Evolutionary conservation across 2,113 vertebrate genomes (phyloP).

Genomic region (Pachypanchax playfairii): DNA sequence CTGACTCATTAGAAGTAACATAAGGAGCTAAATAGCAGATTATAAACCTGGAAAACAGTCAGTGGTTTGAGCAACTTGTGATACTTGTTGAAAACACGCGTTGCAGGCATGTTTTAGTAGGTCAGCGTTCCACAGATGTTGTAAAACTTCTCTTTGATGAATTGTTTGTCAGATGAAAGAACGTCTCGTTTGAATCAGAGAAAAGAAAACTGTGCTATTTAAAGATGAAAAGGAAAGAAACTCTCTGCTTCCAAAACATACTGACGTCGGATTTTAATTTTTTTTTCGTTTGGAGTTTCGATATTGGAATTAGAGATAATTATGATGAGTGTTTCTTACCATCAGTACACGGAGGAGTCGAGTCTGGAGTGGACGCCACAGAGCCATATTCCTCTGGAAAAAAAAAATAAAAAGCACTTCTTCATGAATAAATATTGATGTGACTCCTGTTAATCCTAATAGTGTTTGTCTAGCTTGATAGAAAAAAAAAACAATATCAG

Average conservation of each 20-base stretch:
- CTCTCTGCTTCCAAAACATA: constrained; percentile 4
- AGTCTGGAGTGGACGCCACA: constrained; percentile 83
- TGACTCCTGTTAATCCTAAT: neutral
- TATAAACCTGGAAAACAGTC: too few species aligned
- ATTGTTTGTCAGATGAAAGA: constrained; percentile 28
- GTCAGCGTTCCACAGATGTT: neutral
- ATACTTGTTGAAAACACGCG: neutral
- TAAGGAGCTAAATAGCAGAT: too few species aligned
- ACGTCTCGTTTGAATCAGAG: constrained; percentile 29
- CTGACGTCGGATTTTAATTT: neutral
- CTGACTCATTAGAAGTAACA: too few species aligned
- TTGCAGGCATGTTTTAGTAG: neutral
- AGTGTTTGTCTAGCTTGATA: too few species aligned
- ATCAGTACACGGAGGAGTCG: constrained; percentile 82
- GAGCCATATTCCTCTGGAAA: constrained; percentile 83
- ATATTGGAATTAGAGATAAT: neutral
- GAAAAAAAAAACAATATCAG: too few species aligned
- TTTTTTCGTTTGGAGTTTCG: constrained; percentile 24
- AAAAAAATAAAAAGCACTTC: constrained; percentile 63
- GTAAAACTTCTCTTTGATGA: constrained; percentile 23
- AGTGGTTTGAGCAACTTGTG: too few species aligned
- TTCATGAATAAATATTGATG: constrained; percentile 6
- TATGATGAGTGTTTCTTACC: constrained; percentile 59
- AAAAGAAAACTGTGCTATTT: neutral
- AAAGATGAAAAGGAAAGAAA: constrained; percentile 33